These are phyloP conservation scores for Calliopum simillimum DNA, from an alignment of 2,888 invertebrate species.

Conservation along the genomic window DNA sequence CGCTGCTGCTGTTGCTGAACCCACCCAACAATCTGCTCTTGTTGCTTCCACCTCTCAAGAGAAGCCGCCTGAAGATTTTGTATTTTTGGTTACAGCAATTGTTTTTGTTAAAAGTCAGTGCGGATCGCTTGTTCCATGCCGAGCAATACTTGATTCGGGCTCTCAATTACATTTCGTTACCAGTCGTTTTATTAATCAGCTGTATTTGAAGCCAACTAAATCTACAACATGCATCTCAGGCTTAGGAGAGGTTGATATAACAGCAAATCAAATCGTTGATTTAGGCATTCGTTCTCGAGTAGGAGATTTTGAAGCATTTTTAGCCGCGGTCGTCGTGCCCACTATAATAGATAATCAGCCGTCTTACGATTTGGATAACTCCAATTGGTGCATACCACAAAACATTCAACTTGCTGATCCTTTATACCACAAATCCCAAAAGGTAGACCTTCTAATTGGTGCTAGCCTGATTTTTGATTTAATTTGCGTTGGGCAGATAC, in stretches of 20 bases:
- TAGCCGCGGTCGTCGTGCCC: conserved; percentile 9
- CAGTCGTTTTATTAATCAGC: conserved; percentile 4
- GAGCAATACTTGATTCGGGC: conserved; percentile 36
- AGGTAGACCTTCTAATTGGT: conserved; percentile 31
- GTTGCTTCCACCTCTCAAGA: not conserved
- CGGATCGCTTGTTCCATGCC: conserved; percentile 36
- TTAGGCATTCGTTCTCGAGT: conserved; percentile 6
- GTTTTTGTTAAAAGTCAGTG: conserved; percentile 39
- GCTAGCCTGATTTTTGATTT: conserved; percentile 39
- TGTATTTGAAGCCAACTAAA: conserved; percentile 18
- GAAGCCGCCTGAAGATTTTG: not conserved
- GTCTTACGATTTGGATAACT: too few relatives aligned
- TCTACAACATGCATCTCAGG: conserved; percentile 22
- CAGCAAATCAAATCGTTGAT: conserved; percentile 12
- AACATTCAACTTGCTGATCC: conserved; percentile 38
- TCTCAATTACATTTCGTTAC: conserved; percentile 33
- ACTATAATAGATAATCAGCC: conserved; percentile 19
- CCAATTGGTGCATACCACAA: not conserved
- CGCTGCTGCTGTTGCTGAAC: not conserved
- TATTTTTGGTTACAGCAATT: conserved; percentile 33
- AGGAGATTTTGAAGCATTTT: not conserved
- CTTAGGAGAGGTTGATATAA: conserved; percentile 25
- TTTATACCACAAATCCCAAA: conserved; percentile 25
- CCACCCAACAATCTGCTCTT: not conserved
- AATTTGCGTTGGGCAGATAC: conserved; percentile 33